Percentiles rank a stretch among this genome's conserved stretches.
Conservation (phyloP, 2,113 vertebrate species). For the Clupea harengus region DNA sequence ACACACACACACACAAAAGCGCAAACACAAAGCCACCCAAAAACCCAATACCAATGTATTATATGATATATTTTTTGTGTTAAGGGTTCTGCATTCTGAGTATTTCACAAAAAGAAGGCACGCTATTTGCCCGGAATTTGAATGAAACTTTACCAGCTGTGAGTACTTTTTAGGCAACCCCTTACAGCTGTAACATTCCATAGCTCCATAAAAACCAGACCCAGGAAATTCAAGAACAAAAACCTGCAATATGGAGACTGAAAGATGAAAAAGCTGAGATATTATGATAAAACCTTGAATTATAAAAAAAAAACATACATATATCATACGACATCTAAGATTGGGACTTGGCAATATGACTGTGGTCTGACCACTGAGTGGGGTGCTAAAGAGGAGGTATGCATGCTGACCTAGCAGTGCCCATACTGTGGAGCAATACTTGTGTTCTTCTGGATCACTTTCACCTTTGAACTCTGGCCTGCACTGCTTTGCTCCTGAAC, state of each 20-base stretch:
- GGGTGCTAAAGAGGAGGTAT: not conserved
- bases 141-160: not conserved
- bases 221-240: not conserved
- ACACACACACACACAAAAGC: slow-evolving; percentile 17
- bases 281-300: not conserved
- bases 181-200: not conserved
- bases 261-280: not conserved
- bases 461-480: not conserved
- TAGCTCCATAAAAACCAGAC: not conserved
- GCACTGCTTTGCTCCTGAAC: not conserved
- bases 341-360: not conserved
- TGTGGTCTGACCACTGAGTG: not conserved
- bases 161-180: not conserved
- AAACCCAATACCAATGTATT: not conserved
- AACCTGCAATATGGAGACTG: not conserved
- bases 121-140: not conserved
- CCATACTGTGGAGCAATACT: not conserved
- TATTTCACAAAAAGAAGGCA: not conserved
- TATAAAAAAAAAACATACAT: not conserved
- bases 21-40: not conserved
- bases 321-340: not conserved
- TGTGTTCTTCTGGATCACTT: not conserved
- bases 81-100: not conserved
- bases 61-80: too few relatives aligned
- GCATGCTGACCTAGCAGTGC: not conserved